Percentiles rank a stretch among this genome's conserved stretches.
These are phyloP conservation scores for Aphis craccivora DNA, from an alignment of 1,140 invertebrate species.

Conservation along the genomic window DNA sequence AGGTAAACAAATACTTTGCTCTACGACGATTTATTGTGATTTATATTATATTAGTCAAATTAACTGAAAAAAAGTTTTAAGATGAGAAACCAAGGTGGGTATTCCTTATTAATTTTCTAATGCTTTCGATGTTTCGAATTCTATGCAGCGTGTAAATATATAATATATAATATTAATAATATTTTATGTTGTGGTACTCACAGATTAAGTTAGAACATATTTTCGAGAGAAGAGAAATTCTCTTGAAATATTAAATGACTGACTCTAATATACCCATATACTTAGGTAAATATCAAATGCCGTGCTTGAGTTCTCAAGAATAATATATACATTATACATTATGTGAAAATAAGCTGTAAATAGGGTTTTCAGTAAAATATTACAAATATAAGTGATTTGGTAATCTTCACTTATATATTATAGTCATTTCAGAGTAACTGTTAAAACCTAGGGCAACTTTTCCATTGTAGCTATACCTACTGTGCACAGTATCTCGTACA, in stretches of 20 bases:
- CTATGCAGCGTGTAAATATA: no score
- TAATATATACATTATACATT: not conserved
- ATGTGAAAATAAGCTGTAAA: not conserved
- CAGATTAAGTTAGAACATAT: not conserved
- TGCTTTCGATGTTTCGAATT: not conserved
- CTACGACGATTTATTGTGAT: not conserved
- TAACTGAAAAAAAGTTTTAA: not conserved
- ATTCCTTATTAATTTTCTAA: not conserved
- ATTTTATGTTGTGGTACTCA: not conserved
- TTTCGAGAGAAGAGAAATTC: not conserved
- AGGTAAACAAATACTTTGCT: not conserved
- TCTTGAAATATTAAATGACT: not conserved
- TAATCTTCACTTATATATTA: not conserved
- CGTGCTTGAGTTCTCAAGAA: not conserved
- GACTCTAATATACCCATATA: not conserved
- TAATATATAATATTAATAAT: no score
- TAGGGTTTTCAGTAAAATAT: not conserved
- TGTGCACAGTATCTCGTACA: no score
- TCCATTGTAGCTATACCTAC: not conserved
- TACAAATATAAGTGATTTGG: not conserved
- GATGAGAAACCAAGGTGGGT: not conserved
- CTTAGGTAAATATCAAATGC: not conserved
- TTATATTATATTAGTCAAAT: not conserved
- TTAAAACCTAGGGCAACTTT: not conserved
- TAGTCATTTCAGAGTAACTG: not conserved